A percentile compares a stretch with the other conserved stretches of the same genome.
phyloP scores from a whole-genome alignment of 2,888 invertebrate genomes.

The Desoria tigrina region DNA sequence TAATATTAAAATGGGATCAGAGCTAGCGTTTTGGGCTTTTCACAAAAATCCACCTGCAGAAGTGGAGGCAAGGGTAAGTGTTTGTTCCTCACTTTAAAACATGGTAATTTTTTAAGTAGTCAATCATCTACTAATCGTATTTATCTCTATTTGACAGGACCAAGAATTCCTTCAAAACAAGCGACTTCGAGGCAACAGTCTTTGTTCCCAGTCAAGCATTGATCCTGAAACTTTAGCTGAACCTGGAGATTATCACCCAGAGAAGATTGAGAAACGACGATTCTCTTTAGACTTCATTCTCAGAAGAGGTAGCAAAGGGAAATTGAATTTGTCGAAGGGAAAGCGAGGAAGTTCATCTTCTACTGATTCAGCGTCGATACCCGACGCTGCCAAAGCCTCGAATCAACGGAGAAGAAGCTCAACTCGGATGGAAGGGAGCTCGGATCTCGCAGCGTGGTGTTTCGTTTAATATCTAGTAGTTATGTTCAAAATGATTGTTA shows the following conservation, averaged over 20 bases:
- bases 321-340: background rate
- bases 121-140: background rate
- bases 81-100: no score
- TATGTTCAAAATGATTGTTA: no score
- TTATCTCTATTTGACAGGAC: background rate
- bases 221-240: constrained; percentile 1
- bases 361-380: constrained; percentile 7
- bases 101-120: no score
- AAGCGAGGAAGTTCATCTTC: constrained; percentile 21
- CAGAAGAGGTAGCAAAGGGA: background rate
- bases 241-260: background rate
- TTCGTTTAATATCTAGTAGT: constrained; percentile 26
- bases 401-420: constrained; percentile 13
- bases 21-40: constrained; percentile 22
- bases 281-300: constrained; percentile 34
- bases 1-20: constrained; percentile 19
- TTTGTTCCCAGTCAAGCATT: background rate
- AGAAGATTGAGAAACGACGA: constrained; percentile 24
- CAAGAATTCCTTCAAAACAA: background rate
- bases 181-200: background rate
- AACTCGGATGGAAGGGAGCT: constrained; percentile 17
- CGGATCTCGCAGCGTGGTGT: constrained; percentile 23
- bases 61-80: background rate
- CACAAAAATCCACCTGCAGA: background rate
- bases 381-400: background rate